Evolutionary conservation across 2,888 invertebrate species (phyloP).

Genomic region (Archips crataeganus): DNA sequence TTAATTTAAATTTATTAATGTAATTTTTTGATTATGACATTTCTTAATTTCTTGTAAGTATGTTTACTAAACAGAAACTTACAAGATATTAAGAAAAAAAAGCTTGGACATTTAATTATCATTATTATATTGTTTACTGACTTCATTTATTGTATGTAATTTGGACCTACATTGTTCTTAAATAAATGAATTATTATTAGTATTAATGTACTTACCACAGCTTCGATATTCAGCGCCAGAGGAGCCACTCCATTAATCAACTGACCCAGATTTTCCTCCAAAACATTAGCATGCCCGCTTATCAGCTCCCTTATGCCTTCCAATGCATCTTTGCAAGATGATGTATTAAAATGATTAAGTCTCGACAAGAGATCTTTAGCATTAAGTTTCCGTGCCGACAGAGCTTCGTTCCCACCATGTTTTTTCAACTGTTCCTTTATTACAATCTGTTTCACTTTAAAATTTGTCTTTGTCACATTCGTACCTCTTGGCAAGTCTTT

Average conservation of each 20-base stretch:
- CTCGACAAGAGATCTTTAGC: slow-evolving; percentile 90
- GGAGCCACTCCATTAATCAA: slow-evolving; percentile 89
- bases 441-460: slow-evolving; percentile 95
- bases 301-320: slow-evolving; percentile 86
- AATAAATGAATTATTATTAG: neutral
- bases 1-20: too few species aligned
- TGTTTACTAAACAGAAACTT: too few species aligned
- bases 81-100: too few species aligned
- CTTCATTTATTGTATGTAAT: too few species aligned
- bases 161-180: too few species aligned
- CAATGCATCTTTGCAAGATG: slow-evolving; percentile 88
- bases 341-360: slow-evolving; percentile 91
- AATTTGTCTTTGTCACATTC: slow-evolving; percentile 95
- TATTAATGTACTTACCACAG: slow-evolving; percentile 70
- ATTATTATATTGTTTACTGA: too few species aligned
- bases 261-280: slow-evolving; percentile 87
- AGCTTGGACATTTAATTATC: too few species aligned
- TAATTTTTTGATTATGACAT: too few species aligned
- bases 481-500: slow-evolving; percentile 93
- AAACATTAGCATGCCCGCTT: slow-evolving; percentile 60
- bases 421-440: slow-evolving; percentile 91
- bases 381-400: slow-evolving; percentile 89
- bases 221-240: slow-evolving; percentile 90
- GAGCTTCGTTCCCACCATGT: slow-evolving; percentile 81
- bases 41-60: too few species aligned